A percentile compares a stretch with the other conserved stretches of the same genome.
Evolutionary conservation across 2,797 vertebrate genomes (phyloP).

Genomic region (Fistularia commersonii): DNA sequence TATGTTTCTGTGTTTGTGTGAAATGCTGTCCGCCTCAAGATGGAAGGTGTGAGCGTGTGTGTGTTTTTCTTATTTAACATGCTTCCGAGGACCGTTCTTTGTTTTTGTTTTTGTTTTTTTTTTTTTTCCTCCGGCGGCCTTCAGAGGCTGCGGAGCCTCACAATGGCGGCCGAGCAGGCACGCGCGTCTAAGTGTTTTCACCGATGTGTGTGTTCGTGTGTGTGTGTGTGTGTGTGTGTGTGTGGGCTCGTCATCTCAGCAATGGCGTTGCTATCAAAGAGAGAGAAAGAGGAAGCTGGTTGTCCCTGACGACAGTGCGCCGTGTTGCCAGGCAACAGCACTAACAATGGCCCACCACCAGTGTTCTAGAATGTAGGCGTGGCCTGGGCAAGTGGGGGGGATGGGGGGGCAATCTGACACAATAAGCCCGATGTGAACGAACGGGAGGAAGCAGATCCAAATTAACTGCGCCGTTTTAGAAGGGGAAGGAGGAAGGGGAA

Average conservation of each 20-base stretch:
- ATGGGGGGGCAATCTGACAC: not conserved
- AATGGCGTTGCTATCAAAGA: slow-evolving; percentile 57
- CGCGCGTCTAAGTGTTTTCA: no score
- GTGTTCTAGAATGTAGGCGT: slow-evolving; percentile 60
- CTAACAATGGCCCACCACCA: slow-evolving; percentile 62
- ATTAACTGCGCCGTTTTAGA: no score
- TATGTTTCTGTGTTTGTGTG: slow-evolving; percentile 47
- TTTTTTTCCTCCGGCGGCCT: not conserved
- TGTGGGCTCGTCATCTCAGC: slow-evolving; percentile 42
- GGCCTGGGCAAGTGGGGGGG: slow-evolving; percentile 10
- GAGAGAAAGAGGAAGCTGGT: slow-evolving; percentile 41
- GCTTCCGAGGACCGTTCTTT: not conserved
- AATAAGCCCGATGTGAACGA: not conserved
- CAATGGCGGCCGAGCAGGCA: no score
- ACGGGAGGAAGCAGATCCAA: not conserved
- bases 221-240: no score
- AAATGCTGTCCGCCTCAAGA: slow-evolving; percentile 55
- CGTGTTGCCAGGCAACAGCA: slow-evolving; percentile 70
- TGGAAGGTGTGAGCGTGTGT: slow-evolving; percentile 53
- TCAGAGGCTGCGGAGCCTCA: no score
- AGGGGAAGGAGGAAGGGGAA: no score
- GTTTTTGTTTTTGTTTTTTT: no score
- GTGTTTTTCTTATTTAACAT: no score
- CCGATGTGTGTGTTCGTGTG: no score
- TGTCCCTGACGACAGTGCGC: slow-evolving; percentile 64